Evolutionary conservation across 2,888 invertebrate species (phyloP).

Genomic region (Allacma fusca): DNA sequence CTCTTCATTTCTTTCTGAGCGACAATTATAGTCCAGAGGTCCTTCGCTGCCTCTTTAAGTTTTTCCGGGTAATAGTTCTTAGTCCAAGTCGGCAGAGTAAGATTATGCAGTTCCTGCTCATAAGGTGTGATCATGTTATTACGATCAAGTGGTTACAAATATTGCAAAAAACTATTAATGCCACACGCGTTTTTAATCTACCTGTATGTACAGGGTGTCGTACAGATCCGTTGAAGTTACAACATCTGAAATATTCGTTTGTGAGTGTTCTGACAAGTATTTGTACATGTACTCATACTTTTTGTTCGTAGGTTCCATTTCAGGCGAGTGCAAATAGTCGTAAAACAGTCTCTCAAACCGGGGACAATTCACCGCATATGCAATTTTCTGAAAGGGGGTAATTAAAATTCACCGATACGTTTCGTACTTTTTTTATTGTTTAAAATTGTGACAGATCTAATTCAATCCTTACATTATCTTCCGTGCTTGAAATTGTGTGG

Average conservation of each 20-base stretch:
- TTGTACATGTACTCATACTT: constrained; percentile 72
- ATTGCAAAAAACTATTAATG: too few species aligned
- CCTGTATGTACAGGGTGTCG: constrained; percentile 71
- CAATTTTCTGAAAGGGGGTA: constrained; percentile 31
- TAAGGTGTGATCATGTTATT: too few species aligned
- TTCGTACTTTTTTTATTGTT: too few species aligned
- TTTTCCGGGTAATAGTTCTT: constrained; percentile 70
- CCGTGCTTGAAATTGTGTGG: constrained; percentile 43
- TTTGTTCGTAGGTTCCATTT: constrained; percentile 22
- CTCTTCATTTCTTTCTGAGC: constrained; percentile 47
- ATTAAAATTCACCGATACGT: neutral
- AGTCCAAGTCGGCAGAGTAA: constrained; percentile 72
- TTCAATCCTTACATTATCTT: constrained; percentile 52
- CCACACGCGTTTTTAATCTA: too few species aligned
- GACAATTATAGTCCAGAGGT: constrained; percentile 31
- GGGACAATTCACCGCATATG: constrained; percentile 72
- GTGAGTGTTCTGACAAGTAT: constrained; percentile 73
- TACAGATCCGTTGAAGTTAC: constrained; percentile 72
- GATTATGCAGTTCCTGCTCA: constrained; percentile 68
- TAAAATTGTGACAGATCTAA: too few species aligned
- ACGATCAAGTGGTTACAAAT: too few species aligned
- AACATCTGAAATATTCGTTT: constrained; percentile 69
- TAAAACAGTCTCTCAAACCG: constrained; percentile 71
- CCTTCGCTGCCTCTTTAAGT: constrained; percentile 45
- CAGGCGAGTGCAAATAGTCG: constrained; percentile 64